Evolutionary conservation across 2,888 invertebrate genomes (phyloP).

Genomic region (Plagodis dolabraria): DNA sequence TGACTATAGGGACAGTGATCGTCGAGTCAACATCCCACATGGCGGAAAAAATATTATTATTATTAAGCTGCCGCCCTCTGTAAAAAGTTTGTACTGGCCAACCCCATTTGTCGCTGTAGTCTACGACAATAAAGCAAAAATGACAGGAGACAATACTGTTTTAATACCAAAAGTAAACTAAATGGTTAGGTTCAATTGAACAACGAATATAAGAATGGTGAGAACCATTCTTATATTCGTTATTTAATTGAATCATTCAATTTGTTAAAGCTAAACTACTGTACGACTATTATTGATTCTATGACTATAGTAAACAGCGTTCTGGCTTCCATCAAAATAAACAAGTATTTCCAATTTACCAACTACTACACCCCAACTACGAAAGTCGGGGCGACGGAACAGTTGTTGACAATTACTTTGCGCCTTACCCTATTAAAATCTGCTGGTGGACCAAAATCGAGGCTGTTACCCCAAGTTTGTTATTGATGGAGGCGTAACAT

Average conservation of each 20-base stretch:
- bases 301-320: background rate
- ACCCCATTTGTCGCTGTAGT: too few relatives aligned
- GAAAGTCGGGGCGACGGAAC: conserved; percentile 25
- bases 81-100: too few relatives aligned
- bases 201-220: too few relatives aligned
- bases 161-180: too few relatives aligned
- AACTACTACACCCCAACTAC: conserved; percentile 18
- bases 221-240: too few relatives aligned
- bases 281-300: background rate
- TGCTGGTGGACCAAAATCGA: conserved; percentile 18
- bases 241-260: background rate
- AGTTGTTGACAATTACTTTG: conserved; percentile 39
- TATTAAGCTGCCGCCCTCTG: too few relatives aligned
- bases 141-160: too few relatives aligned
- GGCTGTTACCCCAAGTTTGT: conserved; percentile 29
- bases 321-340: conserved; percentile 12
- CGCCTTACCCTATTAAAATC: conserved; percentile 32
- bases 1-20: too few relatives aligned
- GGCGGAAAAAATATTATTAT: too few relatives aligned
- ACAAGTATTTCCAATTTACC: conserved; percentile 29
- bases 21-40: too few relatives aligned
- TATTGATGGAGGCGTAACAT: conserved; percentile 30
- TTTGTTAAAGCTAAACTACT: background rate
- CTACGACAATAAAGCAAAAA: too few relatives aligned
- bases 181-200: too few relatives aligned